Conservation (phyloP, 2,888 invertebrate species). For the Heliconius ethilla region DNA sequence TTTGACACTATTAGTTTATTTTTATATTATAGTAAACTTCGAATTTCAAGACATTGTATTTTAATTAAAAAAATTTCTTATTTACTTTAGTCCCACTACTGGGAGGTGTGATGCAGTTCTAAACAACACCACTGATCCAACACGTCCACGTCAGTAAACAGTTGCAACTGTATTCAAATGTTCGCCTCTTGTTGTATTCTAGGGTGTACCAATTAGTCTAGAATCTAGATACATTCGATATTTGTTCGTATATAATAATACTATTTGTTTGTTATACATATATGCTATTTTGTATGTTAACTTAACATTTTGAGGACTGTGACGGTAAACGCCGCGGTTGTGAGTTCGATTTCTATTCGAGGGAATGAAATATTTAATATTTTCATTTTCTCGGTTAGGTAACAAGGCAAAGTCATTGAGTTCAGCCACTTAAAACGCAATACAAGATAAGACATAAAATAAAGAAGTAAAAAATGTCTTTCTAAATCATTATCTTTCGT, state of each 20-base stretch:
- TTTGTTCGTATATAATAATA: conserved; percentile 11
- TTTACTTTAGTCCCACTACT: no score
- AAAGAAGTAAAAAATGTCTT: no score
- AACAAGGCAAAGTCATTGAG: not conserved
- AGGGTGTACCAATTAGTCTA: conserved; percentile 26
- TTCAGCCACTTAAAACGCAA: no score
- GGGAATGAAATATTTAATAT: not conserved
- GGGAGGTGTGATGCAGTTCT: not conserved
- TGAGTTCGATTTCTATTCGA: not conserved
- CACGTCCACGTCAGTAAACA: conserved; percentile 19
- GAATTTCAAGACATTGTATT: not conserved
- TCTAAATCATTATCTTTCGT: no score
- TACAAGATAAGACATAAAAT: no score
- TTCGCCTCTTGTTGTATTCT: conserved; percentile 18
- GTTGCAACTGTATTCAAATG: conserved; percentile 20
- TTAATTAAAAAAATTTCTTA: not conserved
- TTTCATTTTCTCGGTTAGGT: not conserved
- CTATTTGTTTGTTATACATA: conserved; percentile 1
- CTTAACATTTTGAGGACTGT: not conserved
- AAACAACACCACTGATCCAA: conserved; percentile 11
- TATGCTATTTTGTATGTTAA: not conserved
- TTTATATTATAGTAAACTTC: no score
- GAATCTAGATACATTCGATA: conserved; percentile 21
- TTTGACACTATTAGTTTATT: no score
- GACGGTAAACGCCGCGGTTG: not conserved